Conservation (phyloP, 2,888 invertebrate species). For the Morinoia aosen region DNA sequence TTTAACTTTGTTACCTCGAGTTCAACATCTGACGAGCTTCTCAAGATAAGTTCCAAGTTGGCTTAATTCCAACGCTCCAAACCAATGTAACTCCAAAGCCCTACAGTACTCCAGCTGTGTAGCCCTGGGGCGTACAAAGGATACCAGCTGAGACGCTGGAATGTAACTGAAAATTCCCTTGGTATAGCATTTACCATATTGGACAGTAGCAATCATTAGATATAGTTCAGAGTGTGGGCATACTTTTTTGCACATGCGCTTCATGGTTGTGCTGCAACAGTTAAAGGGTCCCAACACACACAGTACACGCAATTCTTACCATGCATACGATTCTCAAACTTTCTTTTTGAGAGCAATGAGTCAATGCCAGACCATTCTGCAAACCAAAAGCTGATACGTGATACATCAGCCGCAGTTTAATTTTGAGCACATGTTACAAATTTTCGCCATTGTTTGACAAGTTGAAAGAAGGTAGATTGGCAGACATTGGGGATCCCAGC, state of each 20-base stretch:
- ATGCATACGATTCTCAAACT: not conserved
- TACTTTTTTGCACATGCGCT: not conserved
- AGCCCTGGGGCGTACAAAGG: not conserved
- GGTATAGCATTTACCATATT: too few relatives aligned
- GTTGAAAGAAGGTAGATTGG: too few relatives aligned
- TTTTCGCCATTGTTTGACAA: too few relatives aligned
- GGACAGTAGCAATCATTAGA: not conserved
- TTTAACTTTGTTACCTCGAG: not conserved
- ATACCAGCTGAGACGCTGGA: too few relatives aligned
- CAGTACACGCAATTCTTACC: not conserved
- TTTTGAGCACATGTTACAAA: not conserved
- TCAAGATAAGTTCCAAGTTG: too few relatives aligned
- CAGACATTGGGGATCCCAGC: too few relatives aligned
- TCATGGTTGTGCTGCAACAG: not conserved
- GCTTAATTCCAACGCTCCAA: too few relatives aligned
- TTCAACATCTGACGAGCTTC: not conserved
- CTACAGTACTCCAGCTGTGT: not conserved
- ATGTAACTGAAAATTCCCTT: too few relatives aligned
- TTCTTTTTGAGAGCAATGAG: not conserved
- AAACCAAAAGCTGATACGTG: not conserved
- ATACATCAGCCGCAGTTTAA: not conserved
- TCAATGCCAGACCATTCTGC: not conserved
- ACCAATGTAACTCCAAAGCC: too few relatives aligned
- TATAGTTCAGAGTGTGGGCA: not conserved
- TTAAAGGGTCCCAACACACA: not conserved